A percentile compares a stretch with the other conserved stretches of the same genome.
phyloP scores from a whole-genome alignment of 1,140 invertebrate species.

The Archivesica marissinica region DNA sequence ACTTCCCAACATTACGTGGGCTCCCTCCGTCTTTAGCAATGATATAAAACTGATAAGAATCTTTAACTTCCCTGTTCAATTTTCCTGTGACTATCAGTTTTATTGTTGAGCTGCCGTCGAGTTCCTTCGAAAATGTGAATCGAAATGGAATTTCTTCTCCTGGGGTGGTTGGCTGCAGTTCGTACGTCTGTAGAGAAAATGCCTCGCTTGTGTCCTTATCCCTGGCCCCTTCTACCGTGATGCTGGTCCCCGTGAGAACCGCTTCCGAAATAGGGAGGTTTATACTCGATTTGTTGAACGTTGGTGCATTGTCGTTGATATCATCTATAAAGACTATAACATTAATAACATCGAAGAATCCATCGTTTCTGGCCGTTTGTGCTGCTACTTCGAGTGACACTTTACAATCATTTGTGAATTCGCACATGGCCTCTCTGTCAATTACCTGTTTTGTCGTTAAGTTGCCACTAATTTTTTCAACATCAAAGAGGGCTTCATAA shows the following conservation, averaged over 20 bases:
- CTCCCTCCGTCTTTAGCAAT: constrained; percentile 88
- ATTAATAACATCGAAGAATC: constrained; percentile 73
- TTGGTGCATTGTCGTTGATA: constrained; percentile 79
- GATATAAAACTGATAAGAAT: constrained; percentile 87
- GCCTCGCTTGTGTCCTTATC: constrained; percentile 75
- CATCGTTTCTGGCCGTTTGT: constrained; percentile 65
- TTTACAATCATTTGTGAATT: constrained; percentile 69
- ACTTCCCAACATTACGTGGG: constrained; percentile 70
- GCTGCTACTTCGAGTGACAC: constrained; percentile 72
- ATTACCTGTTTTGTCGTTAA: constrained; percentile 67
- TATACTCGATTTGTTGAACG: constrained; percentile 67
- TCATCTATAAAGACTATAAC: constrained; percentile 72
- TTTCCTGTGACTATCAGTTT: constrained; percentile 70
- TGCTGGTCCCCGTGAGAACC: constrained; percentile 69
- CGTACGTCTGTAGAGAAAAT: constrained; percentile 74
- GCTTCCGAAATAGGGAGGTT: constrained; percentile 75
- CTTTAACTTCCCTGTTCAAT: constrained; percentile 73
- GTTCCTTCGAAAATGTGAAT: constrained; percentile 71
- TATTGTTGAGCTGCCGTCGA: constrained; percentile 74
- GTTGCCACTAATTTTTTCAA: constrained; percentile 69
- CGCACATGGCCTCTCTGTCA: constrained; percentile 77
- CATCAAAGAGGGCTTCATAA: constrained; percentile 84
- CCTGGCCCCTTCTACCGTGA: constrained; percentile 73
- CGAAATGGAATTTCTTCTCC: constrained; percentile 67
- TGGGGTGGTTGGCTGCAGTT: constrained; percentile 53